These are phyloP conservation scores for Tachysurus fulvidraco DNA, from an alignment of 2,113 vertebrate genomes.

Conservation along the genomic window DNA sequence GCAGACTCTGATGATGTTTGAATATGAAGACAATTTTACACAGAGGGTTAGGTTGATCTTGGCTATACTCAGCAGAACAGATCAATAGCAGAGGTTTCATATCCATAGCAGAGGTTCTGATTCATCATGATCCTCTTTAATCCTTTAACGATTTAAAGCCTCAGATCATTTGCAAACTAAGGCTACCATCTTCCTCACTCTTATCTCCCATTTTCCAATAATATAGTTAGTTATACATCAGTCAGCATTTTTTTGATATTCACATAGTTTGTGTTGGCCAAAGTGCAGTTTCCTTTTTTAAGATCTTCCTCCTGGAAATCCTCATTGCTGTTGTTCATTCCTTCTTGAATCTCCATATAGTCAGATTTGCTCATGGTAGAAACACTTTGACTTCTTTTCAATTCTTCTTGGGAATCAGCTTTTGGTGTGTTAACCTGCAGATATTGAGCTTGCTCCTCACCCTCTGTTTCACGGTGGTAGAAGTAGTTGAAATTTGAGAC, in stretches of 20 bases:
- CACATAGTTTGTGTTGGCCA: constrained; percentile 99
- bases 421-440: constrained; percentile 92
- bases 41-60: constrained; percentile 40
- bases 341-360: constrained; percentile 98
- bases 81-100: neutral
- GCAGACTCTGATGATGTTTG: constrained; percentile 63
- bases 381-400: constrained; percentile 96
- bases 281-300: constrained; percentile 96
- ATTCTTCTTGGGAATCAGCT: constrained; percentile 90
- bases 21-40: constrained; percentile 56
- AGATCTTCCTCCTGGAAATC: constrained; percentile 96
- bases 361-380: constrained; percentile 98
- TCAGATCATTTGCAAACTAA: neutral
- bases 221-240: constrained; percentile 82
- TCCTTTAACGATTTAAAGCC: constrained; percentile 4
- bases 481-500: constrained; percentile 99
- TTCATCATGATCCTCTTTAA: constrained; percentile 17
- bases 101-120: constrained; percentile 20
- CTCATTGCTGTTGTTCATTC: constrained; percentile 93
- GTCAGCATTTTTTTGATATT: constrained; percentile 99
- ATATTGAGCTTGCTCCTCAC: constrained; percentile 96
- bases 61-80: constrained; percentile 43
- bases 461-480: constrained; percentile 98
- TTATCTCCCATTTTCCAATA: constrained; percentile 19
- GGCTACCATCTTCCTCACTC: neutral